These are phyloP conservation scores for Perca schrenkii DNA, from an alignment of 2,113 vertebrate genomes.

Conservation along the genomic window DNA sequence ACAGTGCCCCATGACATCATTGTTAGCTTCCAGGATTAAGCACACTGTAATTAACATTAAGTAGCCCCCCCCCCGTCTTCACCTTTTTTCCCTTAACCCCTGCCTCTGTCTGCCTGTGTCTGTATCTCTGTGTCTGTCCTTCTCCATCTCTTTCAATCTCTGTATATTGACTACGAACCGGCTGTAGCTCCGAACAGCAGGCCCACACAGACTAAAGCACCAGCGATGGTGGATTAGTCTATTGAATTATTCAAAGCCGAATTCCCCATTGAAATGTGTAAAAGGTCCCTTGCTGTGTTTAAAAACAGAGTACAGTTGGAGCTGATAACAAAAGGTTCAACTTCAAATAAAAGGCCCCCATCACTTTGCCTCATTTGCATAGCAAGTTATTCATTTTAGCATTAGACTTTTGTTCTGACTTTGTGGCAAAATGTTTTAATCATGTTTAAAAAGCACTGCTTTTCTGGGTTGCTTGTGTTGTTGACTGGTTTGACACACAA, in stretches of 20 bases:
- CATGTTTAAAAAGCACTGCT: constrained; percentile 65
- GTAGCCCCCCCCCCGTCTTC: constrained; percentile 38
- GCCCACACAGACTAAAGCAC: constrained; percentile 80
- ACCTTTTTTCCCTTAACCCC: constrained; percentile 44
- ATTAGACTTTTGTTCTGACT: constrained; percentile 74
- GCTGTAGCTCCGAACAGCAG: constrained; percentile 75
- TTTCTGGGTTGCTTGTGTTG: constrained; percentile 56
- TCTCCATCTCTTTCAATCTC: constrained; percentile 56
- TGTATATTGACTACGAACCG: constrained; percentile 64
- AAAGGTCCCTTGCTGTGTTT: constrained; percentile 83
- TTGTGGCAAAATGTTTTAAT: constrained; percentile 65
- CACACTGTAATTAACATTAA: constrained; percentile 69
- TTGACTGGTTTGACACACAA: constrained; percentile 70
- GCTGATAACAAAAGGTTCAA: constrained; percentile 83
- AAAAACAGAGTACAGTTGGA: constrained; percentile 81
- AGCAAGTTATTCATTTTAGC: constrained; percentile 78
- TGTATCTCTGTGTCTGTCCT: constrained; percentile 60
- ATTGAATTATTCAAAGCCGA: constrained; percentile 85
- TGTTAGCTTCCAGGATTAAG: constrained; percentile 58
- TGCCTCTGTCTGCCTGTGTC: constrained; percentile 35
- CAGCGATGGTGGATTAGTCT: constrained; percentile 79
- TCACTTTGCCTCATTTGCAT: constrained; percentile 82
- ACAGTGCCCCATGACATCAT: constrained; percentile 55
- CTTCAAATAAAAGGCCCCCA: constrained; percentile 79
- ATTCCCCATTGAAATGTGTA: constrained; percentile 84